Percentiles rank a stretch among this genome's conserved stretches.
phyloP scores from a whole-genome alignment of 1,140 invertebrate species.

The Drosophila pruinosa region DNA sequence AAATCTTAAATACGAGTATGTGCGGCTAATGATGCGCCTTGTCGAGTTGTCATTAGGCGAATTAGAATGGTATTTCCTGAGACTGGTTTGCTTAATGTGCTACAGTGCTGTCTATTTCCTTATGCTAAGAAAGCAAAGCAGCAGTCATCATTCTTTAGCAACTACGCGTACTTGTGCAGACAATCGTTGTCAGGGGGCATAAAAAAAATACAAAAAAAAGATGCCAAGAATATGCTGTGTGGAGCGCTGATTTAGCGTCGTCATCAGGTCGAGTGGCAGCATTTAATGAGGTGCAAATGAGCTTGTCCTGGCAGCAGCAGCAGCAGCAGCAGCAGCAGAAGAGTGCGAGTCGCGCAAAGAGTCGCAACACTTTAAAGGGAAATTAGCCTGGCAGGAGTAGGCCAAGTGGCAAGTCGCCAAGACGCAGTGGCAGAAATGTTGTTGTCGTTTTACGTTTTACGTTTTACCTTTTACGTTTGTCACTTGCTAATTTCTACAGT shows the following conservation, averaged over 20 bases:
- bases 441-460: constrained; percentile 41
- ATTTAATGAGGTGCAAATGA: constrained; percentile 82
- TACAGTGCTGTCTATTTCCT: background rate
- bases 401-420: constrained; percentile 68
- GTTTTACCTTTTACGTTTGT: constrained; percentile 40
- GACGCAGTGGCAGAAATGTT: constrained; percentile 66
- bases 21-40: too few relatives aligned
- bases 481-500: constrained; percentile 72
- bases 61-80: too few relatives aligned
- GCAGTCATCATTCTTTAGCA: background rate
- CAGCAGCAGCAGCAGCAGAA: background rate
- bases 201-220: background rate
- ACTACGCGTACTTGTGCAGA: background rate
- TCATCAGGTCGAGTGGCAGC: constrained; percentile 78
- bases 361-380: constrained; percentile 76
- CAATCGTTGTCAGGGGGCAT: background rate
- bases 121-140: background rate
- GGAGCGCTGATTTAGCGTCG: constrained; percentile 52
- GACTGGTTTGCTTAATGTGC: background rate
- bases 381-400: constrained; percentile 77
- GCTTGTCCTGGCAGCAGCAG: constrained; percentile 63
- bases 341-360: constrained; percentile 23
- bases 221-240: constrained; percentile 26
- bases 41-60: too few relatives aligned
- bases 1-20: too few relatives aligned